These are phyloP conservation scores for Drymonia ruficornis DNA, from an alignment of 2,888 invertebrate species.

Conservation along the genomic window DNA sequence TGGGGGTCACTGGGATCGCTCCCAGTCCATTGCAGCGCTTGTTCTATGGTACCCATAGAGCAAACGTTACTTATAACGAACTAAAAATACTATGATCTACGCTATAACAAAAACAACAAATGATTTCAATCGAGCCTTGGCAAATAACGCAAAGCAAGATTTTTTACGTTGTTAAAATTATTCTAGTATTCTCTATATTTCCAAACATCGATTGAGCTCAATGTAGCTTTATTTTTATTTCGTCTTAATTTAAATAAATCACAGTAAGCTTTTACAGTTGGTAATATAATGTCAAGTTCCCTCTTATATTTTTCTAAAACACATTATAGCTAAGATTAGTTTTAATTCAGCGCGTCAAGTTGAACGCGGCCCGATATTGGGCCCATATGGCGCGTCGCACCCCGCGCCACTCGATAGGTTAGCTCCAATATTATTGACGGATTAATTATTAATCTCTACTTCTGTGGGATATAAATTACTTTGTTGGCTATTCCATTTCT, in stretches of 20 bases:
- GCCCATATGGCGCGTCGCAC: slow-evolving; percentile 71
- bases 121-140: too few relatives aligned
- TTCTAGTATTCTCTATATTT: too few relatives aligned
- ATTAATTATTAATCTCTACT: slow-evolving; percentile 69
- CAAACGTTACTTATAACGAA: too few relatives aligned
- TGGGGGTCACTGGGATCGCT: too few relatives aligned
- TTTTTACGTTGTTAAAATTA: too few relatives aligned
- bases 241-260: background rate
- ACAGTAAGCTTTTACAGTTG: background rate
- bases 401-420: slow-evolving; percentile 14
- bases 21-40: too few relatives aligned
- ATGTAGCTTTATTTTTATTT: too few relatives aligned
- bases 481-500: slow-evolving; percentile 6
- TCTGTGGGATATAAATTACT: slow-evolving; percentile 56
- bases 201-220: too few relatives aligned
- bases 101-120: too few relatives aligned
- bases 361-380: slow-evolving; percentile 60
- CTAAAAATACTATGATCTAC: too few relatives aligned
- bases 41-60: too few relatives aligned
- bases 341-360: slow-evolving; percentile 68
- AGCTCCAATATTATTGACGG: slow-evolving; percentile 54
- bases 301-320: slow-evolving; percentile 53
- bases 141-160: too few relatives aligned
- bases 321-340: slow-evolving; percentile 70
- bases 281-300: background rate